A percentile compares a stretch with the other conserved stretches of the same genome.
phyloP scores from a whole-genome alignment of 2,888 invertebrate species.

The Drosophila aldrichi region DNA sequence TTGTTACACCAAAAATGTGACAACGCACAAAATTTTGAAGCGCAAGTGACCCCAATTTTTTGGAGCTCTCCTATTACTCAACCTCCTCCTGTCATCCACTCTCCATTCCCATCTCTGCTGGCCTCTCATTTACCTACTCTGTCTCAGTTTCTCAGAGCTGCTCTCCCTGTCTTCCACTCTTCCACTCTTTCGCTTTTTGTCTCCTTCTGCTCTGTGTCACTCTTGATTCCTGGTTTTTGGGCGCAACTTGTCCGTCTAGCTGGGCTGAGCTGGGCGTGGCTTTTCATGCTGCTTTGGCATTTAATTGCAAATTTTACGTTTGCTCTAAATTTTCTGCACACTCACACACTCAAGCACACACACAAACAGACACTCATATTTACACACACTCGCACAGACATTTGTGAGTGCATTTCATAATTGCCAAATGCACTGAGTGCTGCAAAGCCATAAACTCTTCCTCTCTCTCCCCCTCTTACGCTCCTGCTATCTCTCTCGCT shows the following conservation, averaged over 20 bases:
- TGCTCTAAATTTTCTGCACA: slow-evolving; percentile 60
- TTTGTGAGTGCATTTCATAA: slow-evolving; percentile 63
- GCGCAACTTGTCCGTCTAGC: slow-evolving; percentile 18
- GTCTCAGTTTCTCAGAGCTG: not conserved
- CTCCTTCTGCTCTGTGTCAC: not conserved
- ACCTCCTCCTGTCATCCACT: not conserved
- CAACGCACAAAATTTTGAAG: slow-evolving; percentile 57
- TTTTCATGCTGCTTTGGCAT: slow-evolving; percentile 52
- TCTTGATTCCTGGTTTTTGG: slow-evolving; percentile 7
- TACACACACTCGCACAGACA: slow-evolving; percentile 13
- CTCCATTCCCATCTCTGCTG: not conserved
- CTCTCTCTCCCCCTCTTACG: not conserved
- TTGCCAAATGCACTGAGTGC: slow-evolving; percentile 72
- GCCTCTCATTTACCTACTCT: not conserved
- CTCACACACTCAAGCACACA: slow-evolving; percentile 18
- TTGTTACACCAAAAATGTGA: slow-evolving; percentile 68
- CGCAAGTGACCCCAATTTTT: slow-evolving; percentile 70
- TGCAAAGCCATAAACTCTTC: slow-evolving; percentile 45
- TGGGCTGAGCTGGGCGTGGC: slow-evolving; percentile 49
- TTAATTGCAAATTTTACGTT: slow-evolving; percentile 79
- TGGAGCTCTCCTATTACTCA: slow-evolving; percentile 11
- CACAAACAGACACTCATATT: slow-evolving; percentile 7
- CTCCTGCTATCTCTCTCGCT: not conserved
- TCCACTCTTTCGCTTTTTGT: no score
- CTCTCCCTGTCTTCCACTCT: not conserved